Evolutionary conservation across 2,888 invertebrate species (phyloP).

Genomic region (Cryptophagus acutangulus): DNA sequence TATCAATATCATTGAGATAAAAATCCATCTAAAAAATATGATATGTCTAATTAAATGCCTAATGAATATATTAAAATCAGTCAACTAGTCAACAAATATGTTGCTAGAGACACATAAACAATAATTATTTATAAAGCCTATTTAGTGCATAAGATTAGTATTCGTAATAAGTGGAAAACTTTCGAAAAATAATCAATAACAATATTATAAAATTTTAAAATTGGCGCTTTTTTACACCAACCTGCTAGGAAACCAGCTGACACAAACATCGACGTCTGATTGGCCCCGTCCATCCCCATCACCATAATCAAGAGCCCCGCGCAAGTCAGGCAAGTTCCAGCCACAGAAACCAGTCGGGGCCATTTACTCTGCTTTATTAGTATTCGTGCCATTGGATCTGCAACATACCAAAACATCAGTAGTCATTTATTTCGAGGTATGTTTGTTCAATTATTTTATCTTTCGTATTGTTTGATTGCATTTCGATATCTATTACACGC

Average conservation of each 20-base stretch:
- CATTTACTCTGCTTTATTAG: slow-evolving; percentile 55
- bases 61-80: too few relatives aligned
- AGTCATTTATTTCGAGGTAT: slow-evolving; percentile 2
- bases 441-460: not conserved
- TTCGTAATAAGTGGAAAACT: too few relatives aligned
- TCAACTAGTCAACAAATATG: too few relatives aligned
- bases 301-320: slow-evolving; percentile 55
- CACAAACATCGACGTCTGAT: slow-evolving; percentile 30
- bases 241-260: slow-evolving; percentile 48
- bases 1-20: too few relatives aligned
- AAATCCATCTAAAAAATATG: too few relatives aligned
- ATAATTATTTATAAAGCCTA: too few relatives aligned
- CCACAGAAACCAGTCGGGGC: slow-evolving; percentile 55
- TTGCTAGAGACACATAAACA: too few relatives aligned
- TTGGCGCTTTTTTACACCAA: slow-evolving; percentile 31
- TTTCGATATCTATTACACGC: too few relatives aligned
- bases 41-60: too few relatives aligned
- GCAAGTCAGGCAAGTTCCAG: slow-evolving; percentile 56
- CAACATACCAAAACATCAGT: too few relatives aligned
- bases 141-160: too few relatives aligned
- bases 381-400: slow-evolving; percentile 58
- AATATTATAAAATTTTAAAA: not conserved
- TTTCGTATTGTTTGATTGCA: too few relatives aligned
- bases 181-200: not conserved
- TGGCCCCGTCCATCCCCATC: slow-evolving; percentile 38